Percentiles rank a stretch among this genome's conserved stretches.
Conservation (phyloP, 2,797 vertebrate species). For the Clarias platycephalus region DNA sequence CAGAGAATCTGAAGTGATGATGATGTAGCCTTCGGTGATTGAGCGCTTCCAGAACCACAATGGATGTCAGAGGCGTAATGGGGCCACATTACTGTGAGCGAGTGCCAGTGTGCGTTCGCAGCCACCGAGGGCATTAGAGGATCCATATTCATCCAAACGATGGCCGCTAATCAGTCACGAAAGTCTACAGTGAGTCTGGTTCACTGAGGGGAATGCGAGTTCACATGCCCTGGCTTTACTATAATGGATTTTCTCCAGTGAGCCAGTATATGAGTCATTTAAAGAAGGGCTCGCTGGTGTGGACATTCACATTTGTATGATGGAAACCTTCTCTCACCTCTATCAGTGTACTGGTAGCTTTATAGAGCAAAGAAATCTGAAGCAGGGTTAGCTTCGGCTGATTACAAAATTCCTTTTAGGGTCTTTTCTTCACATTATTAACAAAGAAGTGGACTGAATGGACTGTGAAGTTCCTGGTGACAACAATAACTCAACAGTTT, state of each 20-base stretch:
- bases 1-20: conserved; percentile 16
- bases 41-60: conserved; percentile 31
- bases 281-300: conserved; percentile 35
- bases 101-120: conserved; percentile 44
- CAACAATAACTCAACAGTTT: background rate
- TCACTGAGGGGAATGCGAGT: conserved; percentile 43
- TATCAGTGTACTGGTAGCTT: conserved; percentile 34
- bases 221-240: conserved; percentile 39
- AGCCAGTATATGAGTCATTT: conserved; percentile 44
- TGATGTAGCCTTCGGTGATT: conserved; percentile 24
- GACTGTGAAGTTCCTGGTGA: too few species aligned
- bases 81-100: conserved; percentile 49
- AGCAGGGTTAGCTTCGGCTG: conserved; percentile 18
- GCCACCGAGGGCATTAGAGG: conserved; percentile 30
- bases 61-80: conserved; percentile 46
- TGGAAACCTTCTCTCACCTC: conserved; percentile 33
- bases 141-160: conserved; percentile 46
- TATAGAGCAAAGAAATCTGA: conserved; percentile 42
- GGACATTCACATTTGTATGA: conserved; percentile 41
- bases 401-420: conserved; percentile 5
- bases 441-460: conserved; percentile 8
- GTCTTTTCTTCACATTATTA: conserved; percentile 24
- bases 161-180: conserved; percentile 42
- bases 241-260: conserved; percentile 48
- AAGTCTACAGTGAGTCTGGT: conserved; percentile 22